Evolutionary conservation across 2,113 vertebrate genomes (phyloP).

Genomic region (Sinocyclocheilus maitianheensis): DNA sequence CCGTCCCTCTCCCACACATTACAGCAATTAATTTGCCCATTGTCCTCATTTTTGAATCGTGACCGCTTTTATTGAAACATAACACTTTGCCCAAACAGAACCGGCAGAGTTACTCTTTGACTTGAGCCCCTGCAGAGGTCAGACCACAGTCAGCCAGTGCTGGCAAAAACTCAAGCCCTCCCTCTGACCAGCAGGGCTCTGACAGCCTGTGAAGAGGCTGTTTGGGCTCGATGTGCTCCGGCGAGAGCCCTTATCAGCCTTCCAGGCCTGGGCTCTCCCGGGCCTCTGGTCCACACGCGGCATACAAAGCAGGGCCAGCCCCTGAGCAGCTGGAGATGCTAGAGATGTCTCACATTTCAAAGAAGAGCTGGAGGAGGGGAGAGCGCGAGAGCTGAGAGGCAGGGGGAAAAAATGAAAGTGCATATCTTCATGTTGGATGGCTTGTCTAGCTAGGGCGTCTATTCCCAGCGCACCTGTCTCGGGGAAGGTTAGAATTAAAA

Average conservation of each 20-base stretch:
- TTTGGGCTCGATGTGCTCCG: conserved; percentile 72
- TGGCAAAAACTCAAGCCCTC: conserved; percentile 63
- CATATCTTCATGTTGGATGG: conserved; percentile 77
- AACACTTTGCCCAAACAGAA: conserved; percentile 16
- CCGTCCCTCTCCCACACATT: background rate
- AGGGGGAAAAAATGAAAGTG: conserved; percentile 69
- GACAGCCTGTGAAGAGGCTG: conserved; percentile 79
- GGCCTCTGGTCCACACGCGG: conserved; percentile 59
- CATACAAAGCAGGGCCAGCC: conserved; percentile 77
- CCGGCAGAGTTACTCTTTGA: conserved; percentile 47
- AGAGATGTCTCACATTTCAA: conserved; percentile 80
- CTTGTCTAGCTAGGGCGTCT: conserved; percentile 75
- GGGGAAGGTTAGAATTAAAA: conserved; percentile 74
- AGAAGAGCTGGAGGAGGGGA: conserved; percentile 75
- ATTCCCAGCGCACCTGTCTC: conserved; percentile 78
- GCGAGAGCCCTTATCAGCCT: conserved; percentile 75
- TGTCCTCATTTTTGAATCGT: conserved; percentile 1
- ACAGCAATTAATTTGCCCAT: conserved; percentile 16
- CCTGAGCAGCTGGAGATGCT: conserved; percentile 80
- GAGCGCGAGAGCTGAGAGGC: conserved; percentile 62
- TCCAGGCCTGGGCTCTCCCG: conserved; percentile 64
- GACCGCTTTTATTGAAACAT: background rate
- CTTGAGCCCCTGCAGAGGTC: conserved; percentile 70
- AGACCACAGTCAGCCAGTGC: conserved; percentile 59
- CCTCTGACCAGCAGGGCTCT: conserved; percentile 75